phyloP scores from a whole-genome alignment of 2,888 invertebrate species.

The Endomychus coccineus region DNA sequence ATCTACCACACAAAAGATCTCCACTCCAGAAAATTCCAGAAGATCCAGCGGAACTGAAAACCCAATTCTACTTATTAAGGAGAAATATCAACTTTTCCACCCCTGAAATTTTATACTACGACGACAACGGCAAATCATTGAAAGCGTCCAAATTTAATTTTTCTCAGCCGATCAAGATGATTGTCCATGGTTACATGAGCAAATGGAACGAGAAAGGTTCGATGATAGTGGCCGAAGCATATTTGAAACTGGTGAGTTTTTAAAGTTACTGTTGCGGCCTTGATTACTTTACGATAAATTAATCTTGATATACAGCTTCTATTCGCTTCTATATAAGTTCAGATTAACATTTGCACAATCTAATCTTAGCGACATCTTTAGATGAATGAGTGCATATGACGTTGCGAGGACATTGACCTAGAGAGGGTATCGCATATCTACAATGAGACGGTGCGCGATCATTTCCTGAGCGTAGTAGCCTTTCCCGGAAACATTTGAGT shows the following conservation, averaged over 20 bases:
- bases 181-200: constrained; percentile 54
- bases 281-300: no score
- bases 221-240: constrained; percentile 41
- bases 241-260: constrained; percentile 47
- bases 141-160: constrained; percentile 43
- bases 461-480: no score
- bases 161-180: constrained; percentile 45
- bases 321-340: no score
- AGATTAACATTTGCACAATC: no score
- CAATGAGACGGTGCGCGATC: no score
- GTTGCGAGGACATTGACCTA: no score
- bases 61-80: constrained; percentile 49
- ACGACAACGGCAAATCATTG: constrained; percentile 45
- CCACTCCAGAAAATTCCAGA: constrained; percentile 51
- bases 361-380: no score
- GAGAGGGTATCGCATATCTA: no score
- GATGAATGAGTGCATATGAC: no score
- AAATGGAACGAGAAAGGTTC: constrained; percentile 47
- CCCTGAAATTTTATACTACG: constrained; percentile 44
- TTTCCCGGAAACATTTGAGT: no score
- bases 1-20: constrained; percentile 44
- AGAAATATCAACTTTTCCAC: constrained; percentile 37
- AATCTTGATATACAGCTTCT: no score
- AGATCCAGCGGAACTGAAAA: constrained; percentile 47
- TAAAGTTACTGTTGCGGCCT: no score